These are phyloP conservation scores for Liasis olivaceus DNA, from an alignment of 2,797 vertebrate genomes.

Conservation along the genomic window DNA sequence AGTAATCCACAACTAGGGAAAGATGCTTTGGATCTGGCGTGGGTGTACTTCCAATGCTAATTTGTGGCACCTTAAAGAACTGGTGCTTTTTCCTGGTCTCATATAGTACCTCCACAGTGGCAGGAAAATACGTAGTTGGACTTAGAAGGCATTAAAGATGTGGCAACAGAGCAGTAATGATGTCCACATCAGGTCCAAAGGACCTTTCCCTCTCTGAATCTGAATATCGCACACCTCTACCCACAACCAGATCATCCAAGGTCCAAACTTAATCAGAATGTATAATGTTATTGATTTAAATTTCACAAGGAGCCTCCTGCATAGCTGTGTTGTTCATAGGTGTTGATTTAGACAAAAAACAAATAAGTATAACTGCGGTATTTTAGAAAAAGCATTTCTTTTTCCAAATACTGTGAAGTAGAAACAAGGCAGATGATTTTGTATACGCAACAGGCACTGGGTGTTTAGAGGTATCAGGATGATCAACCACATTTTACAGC, in stretches of 20 bases:
- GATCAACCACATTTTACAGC: slow-evolving; percentile 59
- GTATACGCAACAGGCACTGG: slow-evolving; percentile 43
- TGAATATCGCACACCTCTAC: not conserved
- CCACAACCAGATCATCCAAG: not conserved
- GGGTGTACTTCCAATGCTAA: not conserved
- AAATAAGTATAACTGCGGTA: not conserved
- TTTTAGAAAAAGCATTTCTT: slow-evolving; percentile 54
- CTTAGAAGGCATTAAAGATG: not conserved
- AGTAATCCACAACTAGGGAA: not conserved
- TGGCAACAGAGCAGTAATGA: not conserved
- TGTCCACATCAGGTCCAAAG: not conserved
- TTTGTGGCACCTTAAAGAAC: not conserved
- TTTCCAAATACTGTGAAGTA: slow-evolving; percentile 29
- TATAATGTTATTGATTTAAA: not conserved
- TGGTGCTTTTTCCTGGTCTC: not conserved
- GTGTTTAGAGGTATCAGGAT: slow-evolving; percentile 55
- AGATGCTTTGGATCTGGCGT: not conserved
- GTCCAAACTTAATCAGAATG: not conserved
- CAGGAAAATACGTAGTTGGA: not conserved
- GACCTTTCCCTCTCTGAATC: not conserved
- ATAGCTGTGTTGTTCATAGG: slow-evolving; percentile 21
- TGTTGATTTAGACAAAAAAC: slow-evolving; percentile 35
- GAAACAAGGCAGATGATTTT: slow-evolving; percentile 60
- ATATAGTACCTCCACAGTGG: not conserved
- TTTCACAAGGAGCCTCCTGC: not conserved